Evolutionary conservation across 2,797 vertebrate species (phyloP).

Genomic region (Alca torda): DNA sequence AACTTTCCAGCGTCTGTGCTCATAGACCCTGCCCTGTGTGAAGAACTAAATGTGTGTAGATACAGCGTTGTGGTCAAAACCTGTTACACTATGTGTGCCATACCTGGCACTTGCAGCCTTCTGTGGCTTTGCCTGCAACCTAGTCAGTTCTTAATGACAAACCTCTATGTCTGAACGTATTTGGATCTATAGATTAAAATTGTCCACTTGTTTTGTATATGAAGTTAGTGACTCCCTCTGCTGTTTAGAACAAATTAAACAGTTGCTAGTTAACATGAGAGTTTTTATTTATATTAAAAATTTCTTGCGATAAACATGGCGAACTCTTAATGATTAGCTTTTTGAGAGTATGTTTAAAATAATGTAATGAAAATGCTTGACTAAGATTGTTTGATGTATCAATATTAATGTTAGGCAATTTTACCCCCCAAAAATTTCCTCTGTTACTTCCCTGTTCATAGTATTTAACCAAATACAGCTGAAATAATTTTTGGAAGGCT

Average conservation of each 20-base stretch:
- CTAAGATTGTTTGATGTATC: neutral
- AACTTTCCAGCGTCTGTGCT: neutral
- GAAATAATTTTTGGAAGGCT: neutral
- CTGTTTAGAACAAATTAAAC: neutral
- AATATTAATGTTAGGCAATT: neutral
- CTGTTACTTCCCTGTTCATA: neutral
- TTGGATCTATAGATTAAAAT: neutral
- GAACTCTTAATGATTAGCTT: neutral
- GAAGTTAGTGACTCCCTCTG: constrained; percentile 3
- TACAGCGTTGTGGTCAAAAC: neutral
- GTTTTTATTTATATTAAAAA: neutral
- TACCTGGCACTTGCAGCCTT: neutral
- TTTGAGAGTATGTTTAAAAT: neutral
- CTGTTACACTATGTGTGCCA: neutral
- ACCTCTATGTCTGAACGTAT: neutral
- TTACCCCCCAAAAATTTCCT: neutral
- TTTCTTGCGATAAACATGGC: neutral
- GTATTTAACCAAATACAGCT: neutral
- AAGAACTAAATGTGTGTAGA: neutral
- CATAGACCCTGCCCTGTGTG: neutral
- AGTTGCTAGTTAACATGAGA: neutral
- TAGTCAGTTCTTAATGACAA: neutral
- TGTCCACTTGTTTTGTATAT: neutral
- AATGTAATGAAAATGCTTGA: neutral
- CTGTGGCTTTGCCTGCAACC: neutral